These are phyloP conservation scores for Damaliscus lunatus DNA, from an alignment of 2,113 vertebrate species.

Conservation along the genomic window DNA sequence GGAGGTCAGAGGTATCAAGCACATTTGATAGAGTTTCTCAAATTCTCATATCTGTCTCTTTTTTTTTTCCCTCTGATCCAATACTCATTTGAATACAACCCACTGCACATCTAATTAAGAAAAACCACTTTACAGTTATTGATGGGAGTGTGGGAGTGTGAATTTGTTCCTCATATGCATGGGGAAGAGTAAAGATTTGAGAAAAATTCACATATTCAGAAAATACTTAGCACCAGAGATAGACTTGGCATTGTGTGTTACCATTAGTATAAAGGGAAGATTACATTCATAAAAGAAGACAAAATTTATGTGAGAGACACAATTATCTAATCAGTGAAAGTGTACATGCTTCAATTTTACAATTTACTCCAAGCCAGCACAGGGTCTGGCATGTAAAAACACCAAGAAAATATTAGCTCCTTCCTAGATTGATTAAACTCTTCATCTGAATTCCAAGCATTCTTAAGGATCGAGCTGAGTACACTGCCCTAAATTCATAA, in stretches of 20 bases:
- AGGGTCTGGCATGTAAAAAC: background rate
- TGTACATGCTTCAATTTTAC: background rate
- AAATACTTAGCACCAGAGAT: background rate
- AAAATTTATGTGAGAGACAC: background rate
- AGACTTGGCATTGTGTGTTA: background rate
- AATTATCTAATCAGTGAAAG: constrained; percentile 22
- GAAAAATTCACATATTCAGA: background rate
- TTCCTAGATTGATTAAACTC: background rate
- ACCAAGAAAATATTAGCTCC: background rate
- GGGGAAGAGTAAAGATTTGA: background rate
- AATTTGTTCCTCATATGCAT: background rate
- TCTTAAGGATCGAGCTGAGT: background rate
- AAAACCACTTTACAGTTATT: background rate
- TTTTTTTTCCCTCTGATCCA: background rate
- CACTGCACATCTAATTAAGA: background rate
- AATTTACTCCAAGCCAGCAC: background rate
- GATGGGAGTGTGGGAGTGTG: background rate
- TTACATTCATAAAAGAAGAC: background rate
- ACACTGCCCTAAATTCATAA: background rate
- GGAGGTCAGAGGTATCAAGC: background rate
- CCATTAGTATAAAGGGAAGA: background rate
- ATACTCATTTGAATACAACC: background rate
- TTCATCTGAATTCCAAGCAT: background rate
- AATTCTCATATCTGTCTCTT: background rate
- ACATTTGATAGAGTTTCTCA: background rate